phyloP scores from a whole-genome alignment of 2,113 vertebrate species.

The Pachyramphus minor region DNA sequence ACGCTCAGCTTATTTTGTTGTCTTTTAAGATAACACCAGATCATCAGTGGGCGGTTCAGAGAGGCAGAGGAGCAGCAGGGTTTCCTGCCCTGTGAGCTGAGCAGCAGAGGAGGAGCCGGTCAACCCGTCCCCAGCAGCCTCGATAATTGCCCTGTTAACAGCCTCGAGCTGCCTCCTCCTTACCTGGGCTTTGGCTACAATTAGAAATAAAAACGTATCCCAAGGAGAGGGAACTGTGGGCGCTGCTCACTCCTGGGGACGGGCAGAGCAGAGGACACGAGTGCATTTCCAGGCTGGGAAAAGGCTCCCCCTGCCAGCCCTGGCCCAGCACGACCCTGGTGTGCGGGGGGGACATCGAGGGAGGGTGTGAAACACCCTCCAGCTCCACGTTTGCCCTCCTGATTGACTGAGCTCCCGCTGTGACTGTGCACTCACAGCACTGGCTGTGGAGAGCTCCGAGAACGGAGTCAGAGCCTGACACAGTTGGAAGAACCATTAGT shows the following conservation, averaged over 20 bases:
- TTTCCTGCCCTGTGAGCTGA: neutral
- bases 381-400: fast-evolving
- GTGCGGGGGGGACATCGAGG: neutral
- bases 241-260: neutral
- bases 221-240: neutral
- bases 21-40: neutral
- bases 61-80: neutral
- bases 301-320: neutral
- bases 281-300: neutral
- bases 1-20: neutral
- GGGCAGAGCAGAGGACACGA: neutral
- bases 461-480: fast-evolving
- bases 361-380: neutral
- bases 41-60: neutral
- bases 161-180: neutral
- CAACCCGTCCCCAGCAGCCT: neutral
- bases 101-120: neutral
- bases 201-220: neutral
- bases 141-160: neutral
- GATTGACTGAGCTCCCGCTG: neutral
- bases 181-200: neutral
- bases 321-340: fast-evolving
- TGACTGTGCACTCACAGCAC: fast-evolving
- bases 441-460: neutral
- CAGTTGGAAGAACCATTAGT: neutral